Percentiles rank a stretch among this genome's conserved stretches.
Conservation (phyloP, 2,888 invertebrate genomes). For the Drosophila vallismaia region DNA sequence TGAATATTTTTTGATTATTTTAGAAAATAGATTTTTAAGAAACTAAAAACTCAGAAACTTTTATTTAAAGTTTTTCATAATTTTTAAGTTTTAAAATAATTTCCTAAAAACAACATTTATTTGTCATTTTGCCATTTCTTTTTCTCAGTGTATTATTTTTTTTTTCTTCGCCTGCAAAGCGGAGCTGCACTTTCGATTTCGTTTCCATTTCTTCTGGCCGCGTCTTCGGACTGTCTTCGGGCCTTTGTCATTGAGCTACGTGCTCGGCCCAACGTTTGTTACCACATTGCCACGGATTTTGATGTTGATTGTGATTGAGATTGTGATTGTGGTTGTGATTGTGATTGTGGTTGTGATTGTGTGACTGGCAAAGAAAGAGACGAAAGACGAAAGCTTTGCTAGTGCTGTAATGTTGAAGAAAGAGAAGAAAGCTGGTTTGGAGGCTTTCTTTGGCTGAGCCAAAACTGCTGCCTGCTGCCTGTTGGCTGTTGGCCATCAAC, state of each 20-base stretch:
- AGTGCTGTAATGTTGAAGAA: background rate
- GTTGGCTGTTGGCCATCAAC: slow-evolving; percentile 40
- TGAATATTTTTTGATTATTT: too few species aligned
- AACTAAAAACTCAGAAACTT: too few species aligned
- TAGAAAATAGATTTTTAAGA: too few species aligned
- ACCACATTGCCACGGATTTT: background rate
- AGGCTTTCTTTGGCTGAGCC: slow-evolving; percentile 46
- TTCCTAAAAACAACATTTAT: background rate
- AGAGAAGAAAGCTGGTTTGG: slow-evolving; percentile 5
- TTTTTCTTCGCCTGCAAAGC: slow-evolving; percentile 9
- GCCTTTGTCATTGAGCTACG: slow-evolving; percentile 34
- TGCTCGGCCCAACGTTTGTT: slow-evolving; percentile 34
- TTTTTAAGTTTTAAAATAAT: too few species aligned
- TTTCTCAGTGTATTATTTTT: slow-evolving; percentile 21
- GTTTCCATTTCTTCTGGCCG: slow-evolving; percentile 34
- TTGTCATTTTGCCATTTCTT: too few species aligned
- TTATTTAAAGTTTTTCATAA: too few species aligned
- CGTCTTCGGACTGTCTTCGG: slow-evolving; percentile 16
- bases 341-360: background rate
- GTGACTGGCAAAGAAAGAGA: background rate
- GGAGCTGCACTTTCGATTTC: slow-evolving; percentile 71
- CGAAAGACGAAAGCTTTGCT: slow-evolving; percentile 32
- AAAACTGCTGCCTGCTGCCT: slow-evolving; percentile 11
- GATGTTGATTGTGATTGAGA: background rate
- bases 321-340: too few species aligned